phyloP scores from a whole-genome alignment of 2,113 vertebrate species.

The Pristiophorus japonicus region DNA sequence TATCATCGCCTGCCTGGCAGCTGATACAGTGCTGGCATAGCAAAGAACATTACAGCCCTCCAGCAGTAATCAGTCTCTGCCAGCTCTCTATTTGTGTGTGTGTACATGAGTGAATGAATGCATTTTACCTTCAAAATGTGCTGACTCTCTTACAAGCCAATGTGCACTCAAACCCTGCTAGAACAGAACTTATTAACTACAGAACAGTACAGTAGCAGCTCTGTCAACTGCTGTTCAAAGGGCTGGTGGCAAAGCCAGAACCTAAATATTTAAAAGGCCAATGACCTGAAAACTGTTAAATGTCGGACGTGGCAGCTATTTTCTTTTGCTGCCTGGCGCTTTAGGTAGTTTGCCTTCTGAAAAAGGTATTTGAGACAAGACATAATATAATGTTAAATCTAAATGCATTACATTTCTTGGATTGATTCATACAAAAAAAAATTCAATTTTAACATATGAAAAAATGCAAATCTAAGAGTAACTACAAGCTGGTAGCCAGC shows the following conservation, averaged over 20 bases:
- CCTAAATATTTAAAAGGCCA: not conserved
- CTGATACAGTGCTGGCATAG: conserved; percentile 27
- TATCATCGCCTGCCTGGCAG: conserved; percentile 13
- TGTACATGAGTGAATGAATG: conserved; percentile 25
- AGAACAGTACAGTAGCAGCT: not conserved
- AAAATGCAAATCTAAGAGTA: not conserved
- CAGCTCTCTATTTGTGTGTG: conserved; percentile 24
- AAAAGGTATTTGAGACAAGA: not conserved
- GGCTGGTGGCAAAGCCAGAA: not conserved
- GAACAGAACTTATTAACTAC: not conserved
- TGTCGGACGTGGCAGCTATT: not conserved
- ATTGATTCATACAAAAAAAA: not conserved
- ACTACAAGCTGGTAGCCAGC: not conserved
- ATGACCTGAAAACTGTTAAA: conserved; percentile 12
- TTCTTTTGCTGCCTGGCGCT: not conserved
- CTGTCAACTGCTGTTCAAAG: conserved; percentile 1
- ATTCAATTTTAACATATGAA: not conserved
- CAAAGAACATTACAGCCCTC: conserved; percentile 29
- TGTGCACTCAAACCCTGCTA: not conserved
- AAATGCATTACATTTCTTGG: not conserved
- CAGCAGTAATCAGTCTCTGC: conserved; percentile 34
- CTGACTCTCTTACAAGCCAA: conserved; percentile 14
- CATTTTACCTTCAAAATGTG: conserved; percentile 27
- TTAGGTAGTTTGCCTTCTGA: not conserved
- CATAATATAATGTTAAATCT: not conserved